A percentile compares a stretch with the other conserved stretches of the same genome.
phyloP scores from a whole-genome alignment of 2,113 vertebrate genomes.

The Anseranas semipalmata region DNA sequence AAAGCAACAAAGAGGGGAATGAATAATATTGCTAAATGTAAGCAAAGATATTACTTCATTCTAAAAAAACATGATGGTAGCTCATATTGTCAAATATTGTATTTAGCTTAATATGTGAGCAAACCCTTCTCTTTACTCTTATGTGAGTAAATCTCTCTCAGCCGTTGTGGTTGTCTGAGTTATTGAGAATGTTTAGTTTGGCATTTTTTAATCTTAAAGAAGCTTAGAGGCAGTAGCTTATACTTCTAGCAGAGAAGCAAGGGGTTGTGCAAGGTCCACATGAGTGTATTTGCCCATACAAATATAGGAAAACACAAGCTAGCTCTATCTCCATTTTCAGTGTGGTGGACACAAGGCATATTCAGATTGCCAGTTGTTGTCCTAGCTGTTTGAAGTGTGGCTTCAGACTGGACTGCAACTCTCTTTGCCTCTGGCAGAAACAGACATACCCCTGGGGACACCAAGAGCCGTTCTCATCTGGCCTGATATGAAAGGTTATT shows the following conservation, averaged over 20 bases:
- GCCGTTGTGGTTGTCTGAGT: neutral
- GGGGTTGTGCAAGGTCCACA: fast-evolving
- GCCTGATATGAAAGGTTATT: neutral
- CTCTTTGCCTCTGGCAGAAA: neutral
- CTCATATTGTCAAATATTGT: neutral
- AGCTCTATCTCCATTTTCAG: neutral
- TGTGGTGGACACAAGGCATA: fast-evolving
- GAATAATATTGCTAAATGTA: neutral
- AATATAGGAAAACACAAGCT: fast-evolving
- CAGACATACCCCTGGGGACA: neutral
- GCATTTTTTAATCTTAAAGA: neutral
- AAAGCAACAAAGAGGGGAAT: neutral
- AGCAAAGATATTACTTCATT: neutral
- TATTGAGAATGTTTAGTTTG: neutral
- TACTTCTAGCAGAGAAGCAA: neutral
- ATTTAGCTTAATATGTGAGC: neutral
- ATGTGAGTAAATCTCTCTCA: neutral
- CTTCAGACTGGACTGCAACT: neutral
- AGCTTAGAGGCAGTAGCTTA: neutral
- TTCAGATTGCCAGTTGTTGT: neutral
- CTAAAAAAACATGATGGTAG: neutral
- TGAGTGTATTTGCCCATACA: neutral
- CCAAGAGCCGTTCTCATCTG: fast-evolving
- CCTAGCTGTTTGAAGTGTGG: neutral
- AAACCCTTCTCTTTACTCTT: neutral